Evolutionary conservation across 2,797 vertebrate species (phyloP).

Genomic region (Eupleurogrammus muticus): DNA sequence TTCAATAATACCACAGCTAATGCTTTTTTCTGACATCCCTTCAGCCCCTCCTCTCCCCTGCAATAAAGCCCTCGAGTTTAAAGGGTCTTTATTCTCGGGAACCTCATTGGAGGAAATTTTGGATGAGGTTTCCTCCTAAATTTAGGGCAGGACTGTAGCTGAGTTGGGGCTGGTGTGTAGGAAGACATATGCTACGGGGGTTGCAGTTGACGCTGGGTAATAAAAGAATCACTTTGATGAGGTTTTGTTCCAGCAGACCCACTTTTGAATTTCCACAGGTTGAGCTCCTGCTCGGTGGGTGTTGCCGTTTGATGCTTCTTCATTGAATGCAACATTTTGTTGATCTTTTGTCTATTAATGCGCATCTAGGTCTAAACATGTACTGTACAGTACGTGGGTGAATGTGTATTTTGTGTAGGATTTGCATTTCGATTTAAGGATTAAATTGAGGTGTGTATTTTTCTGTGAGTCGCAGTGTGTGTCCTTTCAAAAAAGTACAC

Average conservation of each 20-base stretch:
- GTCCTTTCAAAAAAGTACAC: not conserved
- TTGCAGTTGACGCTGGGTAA: slow-evolving; percentile 53
- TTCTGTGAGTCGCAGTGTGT: not conserved
- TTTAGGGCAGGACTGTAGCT: slow-evolving; percentile 59
- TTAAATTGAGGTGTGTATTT: slow-evolving; percentile 1
- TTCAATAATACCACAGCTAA: slow-evolving; percentile 25
- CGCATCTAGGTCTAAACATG: not conserved
- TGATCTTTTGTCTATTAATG: not conserved
- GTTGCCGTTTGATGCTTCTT: slow-evolving; percentile 42
- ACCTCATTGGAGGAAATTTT: slow-evolving; percentile 23
- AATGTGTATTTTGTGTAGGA: not conserved
- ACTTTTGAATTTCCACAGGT: slow-evolving; percentile 50
- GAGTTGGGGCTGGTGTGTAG: slow-evolving; percentile 49
- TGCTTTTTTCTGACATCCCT: not conserved
- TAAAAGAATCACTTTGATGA: slow-evolving; percentile 71
- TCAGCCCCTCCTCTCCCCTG: not conserved
- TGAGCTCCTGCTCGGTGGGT: slow-evolving; percentile 36
- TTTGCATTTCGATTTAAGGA: not conserved
- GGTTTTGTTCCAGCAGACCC: slow-evolving; percentile 64
- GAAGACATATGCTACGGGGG: slow-evolving; percentile 47
- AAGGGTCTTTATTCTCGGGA: slow-evolving; percentile 13
- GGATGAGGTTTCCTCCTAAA: slow-evolving; percentile 41
- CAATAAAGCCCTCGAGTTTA: not conserved
- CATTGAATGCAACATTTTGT: slow-evolving; percentile 26
- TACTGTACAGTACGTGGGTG: not conserved